Percentiles rank a stretch among this genome's conserved stretches.
These are phyloP conservation scores for Cephalopterus ornatus DNA, from an alignment of 2,113 vertebrate species.

Conservation along the genomic window DNA sequence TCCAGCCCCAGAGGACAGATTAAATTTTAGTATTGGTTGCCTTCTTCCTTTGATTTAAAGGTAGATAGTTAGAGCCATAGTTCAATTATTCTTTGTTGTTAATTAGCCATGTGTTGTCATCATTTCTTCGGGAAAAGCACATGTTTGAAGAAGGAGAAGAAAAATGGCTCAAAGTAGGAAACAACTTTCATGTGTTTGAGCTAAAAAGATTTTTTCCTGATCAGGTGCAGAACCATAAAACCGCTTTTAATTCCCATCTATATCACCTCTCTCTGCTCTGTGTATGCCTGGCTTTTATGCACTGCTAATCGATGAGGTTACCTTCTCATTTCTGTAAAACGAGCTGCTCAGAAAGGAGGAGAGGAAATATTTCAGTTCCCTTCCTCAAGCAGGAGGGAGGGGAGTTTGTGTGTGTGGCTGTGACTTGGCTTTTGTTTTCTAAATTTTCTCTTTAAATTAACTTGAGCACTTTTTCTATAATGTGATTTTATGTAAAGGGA, in stretches of 20 bases:
- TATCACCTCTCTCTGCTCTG: neutral
- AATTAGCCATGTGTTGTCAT: conserved; percentile 53
- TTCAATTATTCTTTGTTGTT: conserved; percentile 66
- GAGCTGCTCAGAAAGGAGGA: neutral
- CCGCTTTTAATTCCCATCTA: conserved; percentile 9
- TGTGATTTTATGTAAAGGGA: neutral
- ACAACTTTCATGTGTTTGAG: neutral
- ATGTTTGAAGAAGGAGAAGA: neutral
- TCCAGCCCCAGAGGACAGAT: conserved; percentile 77
- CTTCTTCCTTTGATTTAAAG: conserved; percentile 78
- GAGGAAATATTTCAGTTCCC: conserved; percentile 16
- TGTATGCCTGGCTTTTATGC: conserved; percentile 16
- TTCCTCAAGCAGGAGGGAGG: neutral
- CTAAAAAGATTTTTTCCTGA: neutral
- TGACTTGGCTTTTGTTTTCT: conserved; percentile 25
- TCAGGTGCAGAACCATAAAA: conserved; percentile 2
- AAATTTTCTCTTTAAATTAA: conserved; percentile 42
- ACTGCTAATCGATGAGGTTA: conserved; percentile 33
- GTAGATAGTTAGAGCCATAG: conserved; percentile 64
- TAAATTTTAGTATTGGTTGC: conserved; percentile 77
- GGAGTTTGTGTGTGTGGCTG: neutral
- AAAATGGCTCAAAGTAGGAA: neutral
- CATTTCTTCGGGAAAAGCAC: neutral
- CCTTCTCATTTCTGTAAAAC: conserved; percentile 31
- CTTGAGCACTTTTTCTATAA: conserved; percentile 9